phyloP scores from a whole-genome alignment of 2,797 vertebrate genomes.

The Schizopygopsis pylzovi region DNA sequence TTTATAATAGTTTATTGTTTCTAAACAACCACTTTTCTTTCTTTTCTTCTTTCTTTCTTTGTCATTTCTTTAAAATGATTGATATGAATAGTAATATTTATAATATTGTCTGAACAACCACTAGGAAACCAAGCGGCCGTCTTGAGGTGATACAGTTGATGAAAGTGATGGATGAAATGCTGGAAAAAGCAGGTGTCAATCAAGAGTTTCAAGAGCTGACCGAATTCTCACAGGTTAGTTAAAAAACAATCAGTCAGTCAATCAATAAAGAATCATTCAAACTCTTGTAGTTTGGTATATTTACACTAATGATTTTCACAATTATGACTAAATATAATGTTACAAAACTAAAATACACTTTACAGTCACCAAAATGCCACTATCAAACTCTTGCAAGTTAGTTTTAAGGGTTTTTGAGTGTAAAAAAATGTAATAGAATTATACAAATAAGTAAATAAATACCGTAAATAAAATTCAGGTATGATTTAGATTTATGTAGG shows the following conservation, averaged over 20 bases:
- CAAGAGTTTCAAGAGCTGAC: conserved; percentile 73
- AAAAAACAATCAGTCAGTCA: neutral
- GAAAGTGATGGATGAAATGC: conserved; percentile 87
- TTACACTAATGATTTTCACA: neutral
- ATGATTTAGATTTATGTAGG: neutral
- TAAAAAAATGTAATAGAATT: neutral
- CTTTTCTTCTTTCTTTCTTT: neutral
- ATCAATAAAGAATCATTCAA: neutral
- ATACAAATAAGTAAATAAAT: neutral
- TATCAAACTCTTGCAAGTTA: neutral
- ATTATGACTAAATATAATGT: neutral
- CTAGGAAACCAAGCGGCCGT: conserved; percentile 87
- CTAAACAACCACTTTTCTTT: neutral
- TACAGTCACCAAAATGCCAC: neutral
- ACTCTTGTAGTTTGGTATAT: neutral
- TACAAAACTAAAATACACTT: neutral
- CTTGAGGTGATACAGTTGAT: conserved; percentile 85
- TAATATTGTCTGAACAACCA: neutral
- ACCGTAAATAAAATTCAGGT: neutral
- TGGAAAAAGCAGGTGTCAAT: conserved; percentile 84
- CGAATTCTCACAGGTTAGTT: conserved; percentile 82
- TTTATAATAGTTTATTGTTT: neutral
- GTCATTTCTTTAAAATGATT: neutral
- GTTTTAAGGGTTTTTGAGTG: neutral
- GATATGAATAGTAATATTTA: neutral